A percentile compares a stretch with the other conserved stretches of the same genome.
phyloP scores from a whole-genome alignment of 1,140 invertebrate genomes.

The Ceratosolen solmsi region DNA sequence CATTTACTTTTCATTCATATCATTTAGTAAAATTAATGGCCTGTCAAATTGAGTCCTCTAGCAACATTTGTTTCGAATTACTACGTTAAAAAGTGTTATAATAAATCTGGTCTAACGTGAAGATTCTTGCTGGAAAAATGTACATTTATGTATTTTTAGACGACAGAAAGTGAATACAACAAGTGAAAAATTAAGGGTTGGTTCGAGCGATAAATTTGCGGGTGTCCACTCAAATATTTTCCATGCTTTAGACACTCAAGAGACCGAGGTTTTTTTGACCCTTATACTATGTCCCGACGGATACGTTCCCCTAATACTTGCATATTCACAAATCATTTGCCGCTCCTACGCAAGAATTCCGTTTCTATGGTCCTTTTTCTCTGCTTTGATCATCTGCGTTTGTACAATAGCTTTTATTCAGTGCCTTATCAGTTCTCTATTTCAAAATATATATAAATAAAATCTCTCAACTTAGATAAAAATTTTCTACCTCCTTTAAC shows the following conservation, averaged over 20 bases:
- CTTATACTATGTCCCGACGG: slow-evolving; percentile 25
- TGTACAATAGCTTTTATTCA: slow-evolving; percentile 23
- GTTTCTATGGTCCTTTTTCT: slow-evolving; percentile 48
- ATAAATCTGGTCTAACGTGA: slow-evolving; percentile 34
- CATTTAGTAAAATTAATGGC: background rate
- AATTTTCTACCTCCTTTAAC: too few species aligned
- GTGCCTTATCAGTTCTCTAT: background rate
- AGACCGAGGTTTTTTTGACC: slow-evolving; percentile 56
- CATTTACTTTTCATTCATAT: background rate
- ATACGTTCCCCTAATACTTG: slow-evolving; percentile 55
- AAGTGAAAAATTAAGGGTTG: slow-evolving; percentile 60
- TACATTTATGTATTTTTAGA: slow-evolving; percentile 43
- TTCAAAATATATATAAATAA: background rate
- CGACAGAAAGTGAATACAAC: slow-evolving; percentile 44
- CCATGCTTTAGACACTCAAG: slow-evolving; percentile 58
- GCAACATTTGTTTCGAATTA: slow-evolving; percentile 34
- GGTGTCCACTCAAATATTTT: slow-evolving; percentile 63
- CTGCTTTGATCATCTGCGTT: slow-evolving; percentile 28
- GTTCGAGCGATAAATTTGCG: slow-evolving; percentile 58
- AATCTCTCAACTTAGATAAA: too few species aligned
- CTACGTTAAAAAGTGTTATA: slow-evolving; percentile 13
- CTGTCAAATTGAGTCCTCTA: background rate
- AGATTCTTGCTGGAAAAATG: slow-evolving; percentile 12
- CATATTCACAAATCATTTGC: slow-evolving; percentile 63
- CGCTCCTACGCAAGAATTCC: slow-evolving; percentile 53